Percentiles rank a stretch among this genome's conserved stretches.
Conservation (phyloP, 2,797 vertebrate genomes). For the Bradypodion pumilum region DNA sequence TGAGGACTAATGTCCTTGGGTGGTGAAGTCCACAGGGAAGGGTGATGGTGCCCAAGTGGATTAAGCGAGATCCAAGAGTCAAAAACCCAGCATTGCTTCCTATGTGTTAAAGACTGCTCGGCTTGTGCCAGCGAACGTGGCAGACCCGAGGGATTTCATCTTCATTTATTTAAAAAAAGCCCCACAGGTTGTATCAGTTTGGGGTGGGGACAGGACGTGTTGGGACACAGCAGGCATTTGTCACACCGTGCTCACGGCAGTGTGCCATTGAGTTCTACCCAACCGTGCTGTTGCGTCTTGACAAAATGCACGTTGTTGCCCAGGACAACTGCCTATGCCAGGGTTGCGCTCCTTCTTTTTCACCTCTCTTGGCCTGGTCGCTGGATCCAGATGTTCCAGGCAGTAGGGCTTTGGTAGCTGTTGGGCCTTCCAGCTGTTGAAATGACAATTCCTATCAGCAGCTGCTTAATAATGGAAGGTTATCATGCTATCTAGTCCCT, state of each 20-base stretch:
- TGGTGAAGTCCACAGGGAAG: too few relatives aligned
- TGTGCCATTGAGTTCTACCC: slow-evolving; percentile 47
- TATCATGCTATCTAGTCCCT: slow-evolving; percentile 42
- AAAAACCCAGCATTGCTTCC: background rate
- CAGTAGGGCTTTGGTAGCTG: slow-evolving; percentile 62
- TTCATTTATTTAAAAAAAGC: background rate
- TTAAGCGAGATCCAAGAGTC: background rate
- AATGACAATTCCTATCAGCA: slow-evolving; percentile 72
- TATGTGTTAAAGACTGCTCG: background rate
- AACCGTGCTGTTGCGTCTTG: accelerated
- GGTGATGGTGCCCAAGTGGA: too few relatives aligned
- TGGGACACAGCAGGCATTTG: slow-evolving; percentile 33
- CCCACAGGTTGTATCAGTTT: slow-evolving; percentile 34
- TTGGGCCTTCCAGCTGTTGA: slow-evolving; percentile 51
- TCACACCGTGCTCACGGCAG: slow-evolving; percentile 40
- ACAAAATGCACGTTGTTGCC: slow-evolving; percentile 8
- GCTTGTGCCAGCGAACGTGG: slow-evolving; percentile 13
- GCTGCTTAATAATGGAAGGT: slow-evolving; percentile 64
- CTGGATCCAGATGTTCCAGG: slow-evolving; percentile 55
- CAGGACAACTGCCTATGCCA: slow-evolving; percentile 2
- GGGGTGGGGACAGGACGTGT: slow-evolving; percentile 62
- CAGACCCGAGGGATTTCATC: slow-evolving; percentile 40
- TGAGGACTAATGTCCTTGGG: too few relatives aligned
- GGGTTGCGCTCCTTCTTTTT: background rate
- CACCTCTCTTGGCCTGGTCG: background rate